Conservation (phyloP, 2,888 invertebrate genomes). For the Galerucella nymphaeae region DNA sequence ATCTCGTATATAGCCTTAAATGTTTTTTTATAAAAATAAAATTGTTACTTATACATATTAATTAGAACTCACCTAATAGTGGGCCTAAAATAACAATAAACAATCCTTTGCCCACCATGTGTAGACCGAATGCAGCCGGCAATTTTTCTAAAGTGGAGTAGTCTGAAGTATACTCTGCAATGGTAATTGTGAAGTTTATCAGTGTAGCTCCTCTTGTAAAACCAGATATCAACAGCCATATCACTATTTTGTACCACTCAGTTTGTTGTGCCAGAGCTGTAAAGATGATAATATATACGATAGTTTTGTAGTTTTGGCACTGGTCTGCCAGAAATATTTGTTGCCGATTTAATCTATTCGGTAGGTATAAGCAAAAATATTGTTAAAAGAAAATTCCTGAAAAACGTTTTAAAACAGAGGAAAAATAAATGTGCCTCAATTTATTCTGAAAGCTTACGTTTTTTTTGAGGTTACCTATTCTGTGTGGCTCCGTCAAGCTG, state of each 20-base stretch:
- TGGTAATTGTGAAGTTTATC: slow-evolving; percentile 82
- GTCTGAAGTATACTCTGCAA: slow-evolving; percentile 72
- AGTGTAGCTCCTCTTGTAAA: slow-evolving; percentile 83
- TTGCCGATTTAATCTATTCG: too few species aligned
- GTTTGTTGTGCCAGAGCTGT: slow-evolving; percentile 80
- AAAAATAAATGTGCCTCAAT: slow-evolving; percentile 44
- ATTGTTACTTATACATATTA: too few species aligned
- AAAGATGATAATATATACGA: slow-evolving; percentile 55
- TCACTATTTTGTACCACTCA: slow-evolving; percentile 75
- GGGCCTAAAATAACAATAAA: slow-evolving; percentile 78
- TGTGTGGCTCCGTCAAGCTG: slow-evolving; percentile 62
- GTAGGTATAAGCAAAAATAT: slow-evolving; percentile 46
- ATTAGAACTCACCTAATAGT: slow-evolving; percentile 69
- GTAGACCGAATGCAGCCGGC: slow-evolving; percentile 81
- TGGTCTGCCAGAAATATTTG: background rate
- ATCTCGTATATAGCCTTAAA: slow-evolving; percentile 77
- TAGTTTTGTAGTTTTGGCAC: slow-evolving; percentile 22
- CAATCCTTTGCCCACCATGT: slow-evolving; percentile 80
- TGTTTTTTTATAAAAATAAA: slow-evolving; percentile 32
- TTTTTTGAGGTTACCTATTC: slow-evolving; percentile 63
- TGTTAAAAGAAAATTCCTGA: slow-evolving; percentile 38
- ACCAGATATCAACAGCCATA: slow-evolving; percentile 80
- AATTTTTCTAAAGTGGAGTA: slow-evolving; percentile 74
- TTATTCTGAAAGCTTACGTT: slow-evolving; percentile 61
- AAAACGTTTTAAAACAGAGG: slow-evolving; percentile 27